Percentiles rank a stretch among this genome's conserved stretches.
Evolutionary conservation across 2,888 invertebrate genomes (phyloP).

Genomic region (Drepanosiphum platanoidis): DNA sequence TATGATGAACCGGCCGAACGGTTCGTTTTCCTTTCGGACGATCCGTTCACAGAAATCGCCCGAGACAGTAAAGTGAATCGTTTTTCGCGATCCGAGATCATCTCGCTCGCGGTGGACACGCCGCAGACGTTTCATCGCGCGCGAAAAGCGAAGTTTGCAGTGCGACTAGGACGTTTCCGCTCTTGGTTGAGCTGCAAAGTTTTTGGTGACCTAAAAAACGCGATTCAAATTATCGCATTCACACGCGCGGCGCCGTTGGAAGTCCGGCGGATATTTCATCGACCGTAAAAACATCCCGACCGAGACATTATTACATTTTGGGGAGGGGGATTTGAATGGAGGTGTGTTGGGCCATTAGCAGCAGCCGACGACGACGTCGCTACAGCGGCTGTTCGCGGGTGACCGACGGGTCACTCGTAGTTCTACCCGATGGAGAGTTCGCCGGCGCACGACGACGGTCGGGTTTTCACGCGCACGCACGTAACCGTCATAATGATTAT

Average conservation of each 20-base stretch:
- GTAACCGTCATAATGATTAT: no score
- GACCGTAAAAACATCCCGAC: conserved; percentile 40
- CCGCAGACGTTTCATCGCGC: neutral
- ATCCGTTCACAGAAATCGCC: no score
- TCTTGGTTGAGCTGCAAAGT: neutral
- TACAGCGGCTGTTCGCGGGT: neutral
- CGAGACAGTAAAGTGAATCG: no score
- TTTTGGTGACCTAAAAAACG: neutral
- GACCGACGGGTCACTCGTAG: conserved; percentile 5
- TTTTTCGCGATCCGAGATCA: no score
- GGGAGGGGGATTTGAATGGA: neutral
- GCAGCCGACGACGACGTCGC: neutral
- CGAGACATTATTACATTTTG: neutral
- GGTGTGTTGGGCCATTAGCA: neutral
- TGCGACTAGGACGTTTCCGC: no score
- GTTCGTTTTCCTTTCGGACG: no score
- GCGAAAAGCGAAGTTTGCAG: no score
- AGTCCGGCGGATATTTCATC: neutral
- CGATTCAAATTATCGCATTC: neutral
- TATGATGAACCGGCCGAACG: no score
- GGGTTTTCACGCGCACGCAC: neutral
- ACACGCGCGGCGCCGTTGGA: neutral
- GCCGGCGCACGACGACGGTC: neutral
- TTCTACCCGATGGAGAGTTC: neutral
- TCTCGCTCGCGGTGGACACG: neutral